Percentiles rank a stretch among this genome's conserved stretches.
Evolutionary conservation across 92 coral and sea anemone genomes (phyloP).

Genomic region (Palythoa heliodiscus): DNA sequence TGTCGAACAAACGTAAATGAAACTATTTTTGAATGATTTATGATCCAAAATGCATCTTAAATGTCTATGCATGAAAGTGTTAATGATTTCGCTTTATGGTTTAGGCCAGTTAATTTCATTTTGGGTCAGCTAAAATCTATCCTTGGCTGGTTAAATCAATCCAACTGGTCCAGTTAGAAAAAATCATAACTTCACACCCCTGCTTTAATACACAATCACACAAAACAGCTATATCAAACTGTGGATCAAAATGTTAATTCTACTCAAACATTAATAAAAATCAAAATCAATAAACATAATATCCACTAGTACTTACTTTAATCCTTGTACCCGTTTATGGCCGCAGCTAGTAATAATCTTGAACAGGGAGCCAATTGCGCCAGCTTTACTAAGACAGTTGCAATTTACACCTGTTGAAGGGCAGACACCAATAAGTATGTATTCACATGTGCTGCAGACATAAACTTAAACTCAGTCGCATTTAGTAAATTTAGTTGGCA

Average conservation of each 20-base stretch:
- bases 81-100: too few relatives aligned
- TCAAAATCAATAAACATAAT: background rate
- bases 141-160: too few relatives aligned
- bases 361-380: slow-evolving; percentile 83
- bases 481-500: background rate
- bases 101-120: too few relatives aligned
- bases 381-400: slow-evolving; percentile 83
- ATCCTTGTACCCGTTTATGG: slow-evolving; percentile 87
- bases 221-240: background rate
- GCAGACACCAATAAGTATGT: background rate
- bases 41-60: too few relatives aligned
- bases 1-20: too few relatives aligned
- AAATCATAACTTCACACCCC: too few relatives aligned
- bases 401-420: slow-evolving; percentile 84
- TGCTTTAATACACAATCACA: background rate
- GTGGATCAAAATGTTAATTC: background rate
- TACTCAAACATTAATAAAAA: background rate
- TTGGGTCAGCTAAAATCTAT: too few relatives aligned
- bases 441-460: background rate
- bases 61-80: too few relatives aligned
- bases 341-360: slow-evolving; percentile 91
- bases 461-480: too few relatives aligned
- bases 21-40: too few relatives aligned
- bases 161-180: too few relatives aligned
- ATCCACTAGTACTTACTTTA: slow-evolving; percentile 69